Evolutionary conservation across 2,888 invertebrate species (phyloP).

Genomic region (Ornithoptera alexandrae): DNA sequence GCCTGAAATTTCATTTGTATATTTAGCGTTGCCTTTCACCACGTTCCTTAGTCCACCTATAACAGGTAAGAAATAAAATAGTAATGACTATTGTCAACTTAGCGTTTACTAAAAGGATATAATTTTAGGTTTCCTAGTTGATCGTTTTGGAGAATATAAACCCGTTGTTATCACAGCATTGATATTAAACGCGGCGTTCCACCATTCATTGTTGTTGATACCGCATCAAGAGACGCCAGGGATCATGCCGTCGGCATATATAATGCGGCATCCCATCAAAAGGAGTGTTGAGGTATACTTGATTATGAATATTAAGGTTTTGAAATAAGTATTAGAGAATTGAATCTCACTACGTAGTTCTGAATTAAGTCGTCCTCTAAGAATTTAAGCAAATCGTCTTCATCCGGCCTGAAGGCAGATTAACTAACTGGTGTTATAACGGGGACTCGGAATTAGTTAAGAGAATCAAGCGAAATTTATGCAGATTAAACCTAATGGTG

Average conservation of each 20-base stretch:
- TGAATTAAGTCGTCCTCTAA: constrained; percentile 62
- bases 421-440: constrained; percentile 71
- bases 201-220: constrained; percentile 88
- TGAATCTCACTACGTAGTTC: constrained; percentile 54
- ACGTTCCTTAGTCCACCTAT: constrained; percentile 92
- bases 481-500: constrained; percentile 33
- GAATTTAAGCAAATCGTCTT: constrained; percentile 77
- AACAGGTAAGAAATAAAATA: constrained; percentile 81
- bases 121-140: constrained; percentile 87
- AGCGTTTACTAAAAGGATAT: constrained; percentile 22
- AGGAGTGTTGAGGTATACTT: constrained; percentile 83
- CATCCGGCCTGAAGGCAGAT: constrained; percentile 74
- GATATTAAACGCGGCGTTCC: constrained; percentile 87
- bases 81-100: neutral
- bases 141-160: constrained; percentile 92
- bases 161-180: constrained; percentile 89
- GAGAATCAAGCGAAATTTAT: constrained; percentile 71
- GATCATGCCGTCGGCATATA: constrained; percentile 86
- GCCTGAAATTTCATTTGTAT: constrained; percentile 92
- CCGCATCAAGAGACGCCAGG: constrained; percentile 90
- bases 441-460: constrained; percentile 68
- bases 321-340: constrained; percentile 55
- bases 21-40: constrained; percentile 91
- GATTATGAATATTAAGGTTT: constrained; percentile 33
- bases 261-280: constrained; percentile 86